Conservation (phyloP, 2,113 vertebrate species). For the Equus przewalskii region DNA sequence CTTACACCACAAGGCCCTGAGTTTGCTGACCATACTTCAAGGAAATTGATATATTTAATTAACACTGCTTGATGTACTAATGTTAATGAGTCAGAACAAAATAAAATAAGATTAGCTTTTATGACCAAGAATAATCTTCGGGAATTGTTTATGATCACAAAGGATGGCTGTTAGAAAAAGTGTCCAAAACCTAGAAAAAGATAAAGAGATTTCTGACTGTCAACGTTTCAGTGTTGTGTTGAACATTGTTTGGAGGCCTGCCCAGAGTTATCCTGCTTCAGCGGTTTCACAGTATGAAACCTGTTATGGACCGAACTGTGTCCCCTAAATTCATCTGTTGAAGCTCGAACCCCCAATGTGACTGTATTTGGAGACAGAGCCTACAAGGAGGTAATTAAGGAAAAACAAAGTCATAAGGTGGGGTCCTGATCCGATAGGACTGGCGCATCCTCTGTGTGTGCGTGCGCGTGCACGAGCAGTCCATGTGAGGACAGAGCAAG, state of each 20-base stretch:
- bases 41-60: background rate
- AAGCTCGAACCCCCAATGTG: background rate
- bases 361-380: background rate
- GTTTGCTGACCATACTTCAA: background rate
- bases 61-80: background rate
- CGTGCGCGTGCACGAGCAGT: too few species aligned
- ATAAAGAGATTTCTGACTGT: background rate
- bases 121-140: background rate
- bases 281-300: background rate
- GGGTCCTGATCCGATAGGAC: background rate
- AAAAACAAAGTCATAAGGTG: background rate
- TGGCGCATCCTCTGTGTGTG: accelerated
- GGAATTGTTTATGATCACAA: background rate
- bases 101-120: background rate
- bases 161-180: background rate
- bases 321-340: background rate
- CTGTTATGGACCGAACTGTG: background rate
- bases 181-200: background rate
- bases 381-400: background rate
- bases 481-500: background rate
- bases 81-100: background rate
- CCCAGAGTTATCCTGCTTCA: background rate
- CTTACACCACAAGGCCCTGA: background rate
- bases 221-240: background rate
- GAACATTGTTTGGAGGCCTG: background rate